Evolutionary conservation across 2,797 vertebrate species (phyloP).

Genomic region (Enteromius anoplus): DNA sequence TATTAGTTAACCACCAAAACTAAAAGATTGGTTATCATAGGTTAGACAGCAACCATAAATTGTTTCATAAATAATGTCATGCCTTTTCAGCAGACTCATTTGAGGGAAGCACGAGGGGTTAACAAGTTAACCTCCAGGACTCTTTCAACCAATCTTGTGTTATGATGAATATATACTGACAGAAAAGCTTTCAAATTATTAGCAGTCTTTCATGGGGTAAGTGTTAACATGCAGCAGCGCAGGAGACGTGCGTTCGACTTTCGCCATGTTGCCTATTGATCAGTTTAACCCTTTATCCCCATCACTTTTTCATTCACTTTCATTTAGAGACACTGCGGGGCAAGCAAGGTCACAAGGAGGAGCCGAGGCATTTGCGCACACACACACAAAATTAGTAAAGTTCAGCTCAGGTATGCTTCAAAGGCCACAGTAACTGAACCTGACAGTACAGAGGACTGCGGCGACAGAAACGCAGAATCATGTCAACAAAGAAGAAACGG

Average conservation of each 20-base stretch:
- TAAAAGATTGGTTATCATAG: conserved; percentile 58
- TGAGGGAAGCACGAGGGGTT: conserved; percentile 51
- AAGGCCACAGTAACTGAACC: not conserved
- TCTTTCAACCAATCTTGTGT: conserved; percentile 6
- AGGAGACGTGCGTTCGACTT: not conserved
- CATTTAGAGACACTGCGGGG: not conserved
- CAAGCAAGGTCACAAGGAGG: conserved; percentile 21
- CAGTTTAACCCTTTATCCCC: not conserved
- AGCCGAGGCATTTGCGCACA: not conserved
- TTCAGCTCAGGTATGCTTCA: not conserved
- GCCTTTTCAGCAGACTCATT: not conserved
- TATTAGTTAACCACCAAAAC: not conserved
- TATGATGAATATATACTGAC: conserved; percentile 60
- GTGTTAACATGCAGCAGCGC: not conserved
- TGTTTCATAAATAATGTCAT: conserved; percentile 59
- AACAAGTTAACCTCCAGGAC: conserved; percentile 65
- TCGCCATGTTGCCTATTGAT: not conserved
- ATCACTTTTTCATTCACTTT: conserved; percentile 3
- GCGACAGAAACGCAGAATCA: conserved; percentile 15
- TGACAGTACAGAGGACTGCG: not conserved
- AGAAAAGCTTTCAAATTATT: conserved; percentile 57
- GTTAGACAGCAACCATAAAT: conserved; percentile 58
- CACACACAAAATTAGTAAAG: not conserved
- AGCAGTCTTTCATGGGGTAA: conserved; percentile 19
- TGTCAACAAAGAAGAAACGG: conserved; percentile 12